phyloP scores from a whole-genome alignment of 37 sponge, comb jelly and placozoan genomes.

The Haliclona indistincta region DNA sequence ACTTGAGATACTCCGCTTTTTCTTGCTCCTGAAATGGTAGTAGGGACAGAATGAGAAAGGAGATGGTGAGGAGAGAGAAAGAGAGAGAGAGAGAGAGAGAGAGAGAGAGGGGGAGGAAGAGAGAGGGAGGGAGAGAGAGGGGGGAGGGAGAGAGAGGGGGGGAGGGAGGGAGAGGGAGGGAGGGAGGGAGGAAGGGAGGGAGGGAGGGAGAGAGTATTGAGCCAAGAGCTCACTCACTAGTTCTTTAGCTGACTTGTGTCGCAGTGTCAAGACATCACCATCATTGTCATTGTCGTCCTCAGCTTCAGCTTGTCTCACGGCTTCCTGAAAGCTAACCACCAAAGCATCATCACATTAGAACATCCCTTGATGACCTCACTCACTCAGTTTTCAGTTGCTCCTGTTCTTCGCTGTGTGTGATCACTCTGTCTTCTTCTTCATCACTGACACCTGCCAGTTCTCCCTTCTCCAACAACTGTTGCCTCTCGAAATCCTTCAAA shows the following conservation, averaged over 20 bases:
- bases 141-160: conserved; percentile 20
- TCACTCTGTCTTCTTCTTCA: conserved; percentile 36
- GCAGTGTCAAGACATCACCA: conserved; percentile 47
- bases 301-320: conserved; percentile 9
- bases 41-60: background rate
- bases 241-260: conserved; percentile 69
- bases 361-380: background rate
- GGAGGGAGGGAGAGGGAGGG: conserved; percentile 5
- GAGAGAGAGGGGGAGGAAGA: background rate
- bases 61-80: too few relatives aligned
- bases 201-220: background rate
- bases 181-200: conserved; percentile 29
- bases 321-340: conserved; percentile 17
- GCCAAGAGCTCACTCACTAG: conserved; percentile 17
- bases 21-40: conserved; percentile 52
- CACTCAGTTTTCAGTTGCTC: conserved; percentile 55
- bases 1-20: conserved; percentile 77
- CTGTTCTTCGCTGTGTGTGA: conserved; percentile 64
- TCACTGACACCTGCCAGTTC: conserved; percentile 57
- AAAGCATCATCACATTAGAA: background rate
- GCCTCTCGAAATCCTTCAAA: conserved; percentile 91
- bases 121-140: background rate
- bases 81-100: too few relatives aligned
- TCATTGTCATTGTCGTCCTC: conserved; percentile 29
- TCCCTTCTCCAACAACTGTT: conserved; percentile 77